Evolutionary conservation across 2,797 vertebrate species (phyloP), one percentile per base, ranked within the genome.

Genomic region (Orientallactaga sibirica): DNA sequence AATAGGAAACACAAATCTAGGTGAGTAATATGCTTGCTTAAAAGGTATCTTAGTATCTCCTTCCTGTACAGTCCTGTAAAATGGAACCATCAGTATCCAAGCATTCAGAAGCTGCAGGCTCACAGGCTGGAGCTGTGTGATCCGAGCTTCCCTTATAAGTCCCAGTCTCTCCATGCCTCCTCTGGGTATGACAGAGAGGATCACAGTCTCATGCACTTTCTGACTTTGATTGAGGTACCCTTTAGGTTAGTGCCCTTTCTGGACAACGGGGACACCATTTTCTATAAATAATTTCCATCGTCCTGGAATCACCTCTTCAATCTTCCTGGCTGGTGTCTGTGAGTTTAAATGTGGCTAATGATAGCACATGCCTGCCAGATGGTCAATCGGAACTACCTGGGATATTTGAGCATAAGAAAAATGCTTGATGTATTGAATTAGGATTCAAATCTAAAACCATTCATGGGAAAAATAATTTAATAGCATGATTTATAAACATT

Each of bases 311-410:
- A 73, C 58, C 83, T 87, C 77, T 86, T 93, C 92, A 29, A 18
- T 92, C 93, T 95, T 95, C 71, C 67, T 92, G 84, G 92, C 85
- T 95, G 92, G 76, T 94, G 92, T 87, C 96, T 95, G 58, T 64
- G n/a, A 94, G 74, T 94, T 95, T 94, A 85, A 94, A 94, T 95
- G 84, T 92, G 95, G 91, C 81, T 87, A 95, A 93, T 91, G 88
- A 83, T 91, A 85, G 1, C 75, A 88, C 84, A 93, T 70, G 89
- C 80, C 83, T 83, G 41, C 93, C 95, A 94, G 95, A 89, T 93
- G 89, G 93, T 74, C 92, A 88, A 19, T 62, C 77, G 89, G 74
- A 93, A 83, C 58, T 70, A 93, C 75, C 62, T 82, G 91, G 62
- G 64, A 95, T 95, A 92, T 91, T 89, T 91, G 75, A 92, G 84